Conservation (phyloP, 2,113 vertebrate species). For the Labeo catla region DNA sequence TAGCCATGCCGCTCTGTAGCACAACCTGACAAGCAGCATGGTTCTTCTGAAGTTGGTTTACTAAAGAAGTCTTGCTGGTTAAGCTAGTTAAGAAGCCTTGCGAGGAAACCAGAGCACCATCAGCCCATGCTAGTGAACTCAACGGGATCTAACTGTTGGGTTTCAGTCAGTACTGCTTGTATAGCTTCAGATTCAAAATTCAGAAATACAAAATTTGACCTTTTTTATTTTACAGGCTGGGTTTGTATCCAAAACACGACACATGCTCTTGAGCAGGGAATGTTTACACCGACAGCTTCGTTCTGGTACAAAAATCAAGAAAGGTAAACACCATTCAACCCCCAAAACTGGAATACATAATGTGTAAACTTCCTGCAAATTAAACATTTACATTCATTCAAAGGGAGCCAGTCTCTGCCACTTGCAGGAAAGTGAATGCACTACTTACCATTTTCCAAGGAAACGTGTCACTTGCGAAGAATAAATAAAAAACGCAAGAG, state of each 20-base stretch:
- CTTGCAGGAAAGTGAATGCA: neutral
- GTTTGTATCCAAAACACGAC: neutral
- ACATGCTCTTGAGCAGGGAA: neutral
- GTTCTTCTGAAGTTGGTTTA: neutral
- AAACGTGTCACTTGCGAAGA: neutral
- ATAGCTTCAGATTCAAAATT: neutral
- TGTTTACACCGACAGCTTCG: neutral
- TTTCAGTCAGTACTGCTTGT: neutral
- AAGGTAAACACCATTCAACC: neutral
- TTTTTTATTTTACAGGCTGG: neutral
- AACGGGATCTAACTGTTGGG: neutral
- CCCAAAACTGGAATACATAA: neutral
- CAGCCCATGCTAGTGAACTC: neutral
- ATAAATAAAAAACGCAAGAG: neutral
- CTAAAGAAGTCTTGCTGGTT: neutral
- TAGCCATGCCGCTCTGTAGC: neutral
- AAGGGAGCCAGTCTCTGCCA: neutral
- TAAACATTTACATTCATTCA: constrained; percentile 4
- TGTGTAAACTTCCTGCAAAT: constrained; percentile 6
- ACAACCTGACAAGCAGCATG: neutral
- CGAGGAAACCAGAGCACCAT: neutral
- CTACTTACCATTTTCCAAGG: neutral
- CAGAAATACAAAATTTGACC: too few species aligned
- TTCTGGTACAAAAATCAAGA: neutral
- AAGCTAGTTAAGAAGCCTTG: neutral